Conservation (phyloP, 2,888 invertebrate species). For the Terebella lapidaria region DNA sequence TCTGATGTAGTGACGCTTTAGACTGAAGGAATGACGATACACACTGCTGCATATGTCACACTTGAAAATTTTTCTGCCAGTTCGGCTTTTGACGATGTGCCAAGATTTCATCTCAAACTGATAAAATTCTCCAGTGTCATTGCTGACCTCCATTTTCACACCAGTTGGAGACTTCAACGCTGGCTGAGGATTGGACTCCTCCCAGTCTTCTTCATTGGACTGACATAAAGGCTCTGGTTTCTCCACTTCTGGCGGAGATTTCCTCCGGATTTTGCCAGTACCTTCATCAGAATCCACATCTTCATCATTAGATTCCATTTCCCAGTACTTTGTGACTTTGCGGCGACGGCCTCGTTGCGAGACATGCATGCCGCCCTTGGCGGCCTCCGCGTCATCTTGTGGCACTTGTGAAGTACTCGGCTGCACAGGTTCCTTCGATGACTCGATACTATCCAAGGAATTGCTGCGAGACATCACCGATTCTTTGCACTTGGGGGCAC, state of each 20-base stretch:
- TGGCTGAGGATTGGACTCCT: neutral
- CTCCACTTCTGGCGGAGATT: neutral
- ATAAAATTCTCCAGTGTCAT: conserved; percentile 11
- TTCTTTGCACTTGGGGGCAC: too few relatives aligned
- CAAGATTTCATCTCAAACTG: conserved; percentile 22
- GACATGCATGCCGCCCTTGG: conserved; percentile 1
- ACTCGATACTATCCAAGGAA: too few relatives aligned
- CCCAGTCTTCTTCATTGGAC: conserved; percentile 3
- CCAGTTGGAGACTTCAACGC: neutral
- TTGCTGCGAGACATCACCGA: too few relatives aligned
- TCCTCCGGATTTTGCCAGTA: neutral
- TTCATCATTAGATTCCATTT: conserved; percentile 10
- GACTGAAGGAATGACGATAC: conserved; percentile 56
- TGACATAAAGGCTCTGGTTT: too few relatives aligned
- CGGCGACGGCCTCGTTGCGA: conserved; percentile 14
- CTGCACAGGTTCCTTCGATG: too few relatives aligned
- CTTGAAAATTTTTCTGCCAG: conserved; percentile 54
- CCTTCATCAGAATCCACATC: neutral
- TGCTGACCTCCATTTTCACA: neutral
- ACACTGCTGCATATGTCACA: conserved; percentile 57
- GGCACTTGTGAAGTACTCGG: too few relatives aligned
- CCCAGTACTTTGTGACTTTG: conserved; percentile 18
- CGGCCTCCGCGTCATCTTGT: conserved; percentile 1
- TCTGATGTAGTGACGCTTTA: conserved; percentile 57
- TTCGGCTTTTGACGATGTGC: conserved; percentile 17